phyloP scores from a whole-genome alignment of 2,888 invertebrate species.

The Napeogenes inachia region DNA sequence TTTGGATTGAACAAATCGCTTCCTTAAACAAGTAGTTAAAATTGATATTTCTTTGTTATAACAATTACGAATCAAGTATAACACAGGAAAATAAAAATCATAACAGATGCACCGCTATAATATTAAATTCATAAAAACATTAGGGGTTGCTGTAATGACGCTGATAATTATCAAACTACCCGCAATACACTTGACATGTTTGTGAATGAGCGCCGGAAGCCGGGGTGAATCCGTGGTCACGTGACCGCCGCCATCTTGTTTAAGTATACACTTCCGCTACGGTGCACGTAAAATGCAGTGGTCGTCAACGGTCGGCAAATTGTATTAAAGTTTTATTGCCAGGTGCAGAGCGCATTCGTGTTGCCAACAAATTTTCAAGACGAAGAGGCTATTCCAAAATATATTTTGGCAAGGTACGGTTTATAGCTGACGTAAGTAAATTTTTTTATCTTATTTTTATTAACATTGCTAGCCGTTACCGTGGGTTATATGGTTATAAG shows the following conservation, averaged over 20 bases:
- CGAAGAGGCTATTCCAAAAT: conserved; percentile 23
- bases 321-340: conserved; percentile 42
- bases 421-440: conserved; percentile 15
- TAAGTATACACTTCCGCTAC: conserved; percentile 68
- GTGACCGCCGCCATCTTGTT: conserved; percentile 72
- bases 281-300: conserved; percentile 48
- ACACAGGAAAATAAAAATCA: conserved; percentile 40
- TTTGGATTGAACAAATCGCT: too few relatives aligned
- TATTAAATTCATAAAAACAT: conserved; percentile 50
- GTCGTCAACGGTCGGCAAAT: conserved; percentile 49
- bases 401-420: conserved; percentile 20
- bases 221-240: conserved; percentile 73
- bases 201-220: conserved; percentile 64
- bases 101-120: conserved; percentile 61
- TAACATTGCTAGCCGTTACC: too few relatives aligned
- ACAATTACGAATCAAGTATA: conserved; percentile 8
- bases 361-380: conserved; percentile 34
- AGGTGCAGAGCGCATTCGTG: conserved; percentile 35
- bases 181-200: conserved; percentile 70
- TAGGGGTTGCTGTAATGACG: conserved; percentile 51
- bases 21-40: too few relatives aligned
- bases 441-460: too few relatives aligned
- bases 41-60: too few relatives aligned
- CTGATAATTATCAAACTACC: conserved; percentile 69
- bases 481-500: too few relatives aligned